Percentiles rank a stretch among this genome's conserved stretches.
These are phyloP conservation scores for Ctenochaetus hawaiiensis DNA, from an alignment of 2,797 vertebrate species.

Conservation along the genomic window DNA sequence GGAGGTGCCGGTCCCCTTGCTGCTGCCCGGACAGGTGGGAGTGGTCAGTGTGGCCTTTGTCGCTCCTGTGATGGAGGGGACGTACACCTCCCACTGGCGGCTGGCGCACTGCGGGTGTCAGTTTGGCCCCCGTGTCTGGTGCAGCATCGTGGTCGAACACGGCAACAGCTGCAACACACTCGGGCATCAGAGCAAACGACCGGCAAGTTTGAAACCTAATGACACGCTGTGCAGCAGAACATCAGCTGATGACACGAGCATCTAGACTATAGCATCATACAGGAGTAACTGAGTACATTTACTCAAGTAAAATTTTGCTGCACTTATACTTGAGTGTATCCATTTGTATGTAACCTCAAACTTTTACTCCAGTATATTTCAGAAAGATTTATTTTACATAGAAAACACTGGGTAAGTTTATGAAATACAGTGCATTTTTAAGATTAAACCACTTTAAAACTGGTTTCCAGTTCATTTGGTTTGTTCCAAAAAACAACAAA, in stretches of 20 bases:
- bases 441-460: neutral
- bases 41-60: slow-evolving; percentile 95
- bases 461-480: neutral
- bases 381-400: neutral
- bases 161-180: slow-evolving; percentile 71
- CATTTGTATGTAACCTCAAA: neutral
- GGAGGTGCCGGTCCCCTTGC: slow-evolving; percentile 91
- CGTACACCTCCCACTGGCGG: slow-evolving; percentile 98
- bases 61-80: slow-evolving; percentile 94
- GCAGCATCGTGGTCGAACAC: slow-evolving; percentile 95
- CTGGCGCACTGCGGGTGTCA: slow-evolving; percentile 95
- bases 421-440: neutral
- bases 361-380: too few relatives aligned
- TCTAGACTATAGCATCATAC: neutral
- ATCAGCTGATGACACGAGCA: neutral
- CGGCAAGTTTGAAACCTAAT: slow-evolving; percentile 84
- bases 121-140: slow-evolving; percentile 98
- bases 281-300: neutral
- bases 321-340: neutral
- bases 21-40: slow-evolving; percentile 93
- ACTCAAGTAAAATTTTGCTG: neutral
- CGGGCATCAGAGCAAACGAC: slow-evolving; percentile 79
- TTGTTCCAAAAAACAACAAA: neutral
- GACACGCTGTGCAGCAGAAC: slow-evolving; percentile 23
- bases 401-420: too few relatives aligned